Conservation (phyloP, 2,113 vertebrate genomes). For the Takifugu flavidus region DNA sequence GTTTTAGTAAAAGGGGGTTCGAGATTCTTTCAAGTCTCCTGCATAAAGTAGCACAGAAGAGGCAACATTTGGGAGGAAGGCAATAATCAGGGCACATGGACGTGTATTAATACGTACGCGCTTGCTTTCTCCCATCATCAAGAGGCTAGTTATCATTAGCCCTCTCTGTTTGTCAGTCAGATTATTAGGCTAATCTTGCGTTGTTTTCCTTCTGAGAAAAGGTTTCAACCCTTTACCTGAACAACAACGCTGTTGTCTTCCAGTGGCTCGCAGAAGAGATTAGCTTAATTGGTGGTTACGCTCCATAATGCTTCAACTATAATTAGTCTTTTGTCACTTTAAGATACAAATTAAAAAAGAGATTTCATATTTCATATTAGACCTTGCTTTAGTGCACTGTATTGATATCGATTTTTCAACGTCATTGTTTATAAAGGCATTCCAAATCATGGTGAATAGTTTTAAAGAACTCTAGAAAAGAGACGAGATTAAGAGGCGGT, state of each 20-base stretch:
- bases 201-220: conserved; percentile 37
- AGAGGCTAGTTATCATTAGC: conserved; percentile 48
- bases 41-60: no score
- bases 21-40: no score
- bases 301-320: background rate
- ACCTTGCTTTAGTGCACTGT: no score
- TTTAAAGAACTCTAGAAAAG: background rate
- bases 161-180: conserved; percentile 44
- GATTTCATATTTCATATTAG: no score
- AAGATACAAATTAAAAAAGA: no score
- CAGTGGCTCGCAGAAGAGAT: conserved; percentile 31
- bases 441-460: conserved; percentile 10
- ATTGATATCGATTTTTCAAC: no score
- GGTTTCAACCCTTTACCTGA: conserved; percentile 21
- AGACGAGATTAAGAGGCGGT: no score
- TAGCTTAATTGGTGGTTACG: conserved; percentile 21
- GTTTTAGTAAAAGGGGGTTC: no score
- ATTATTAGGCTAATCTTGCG: conserved; percentile 57
- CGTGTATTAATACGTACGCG: conserved; percentile 5
- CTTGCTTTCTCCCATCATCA: conserved; percentile 43
- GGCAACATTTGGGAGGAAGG: no score
- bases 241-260: conserved; percentile 39
- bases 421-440: background rate
- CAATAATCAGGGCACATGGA: no score
- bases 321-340: no score